phyloP scores from a whole-genome alignment of 2,113 vertebrate genomes.

The Hydrolagus affinis region DNA sequence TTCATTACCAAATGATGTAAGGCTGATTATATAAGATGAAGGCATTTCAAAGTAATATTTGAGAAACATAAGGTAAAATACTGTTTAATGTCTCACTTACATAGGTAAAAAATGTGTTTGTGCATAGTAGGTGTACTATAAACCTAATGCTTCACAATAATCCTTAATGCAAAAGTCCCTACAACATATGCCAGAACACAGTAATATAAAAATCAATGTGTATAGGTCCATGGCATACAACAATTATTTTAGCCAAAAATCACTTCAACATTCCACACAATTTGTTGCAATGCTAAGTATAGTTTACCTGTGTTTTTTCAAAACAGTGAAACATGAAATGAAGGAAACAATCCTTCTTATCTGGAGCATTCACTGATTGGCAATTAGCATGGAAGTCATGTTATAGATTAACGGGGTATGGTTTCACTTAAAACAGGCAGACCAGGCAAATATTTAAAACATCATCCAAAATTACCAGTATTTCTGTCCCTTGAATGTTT shows the following conservation, averaged over 20 bases:
- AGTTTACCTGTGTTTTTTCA: not conserved
- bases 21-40: no score
- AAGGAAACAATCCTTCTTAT: not conserved
- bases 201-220: not conserved
- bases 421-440: not conserved
- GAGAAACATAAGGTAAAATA: no score
- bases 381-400: constrained; percentile 8
- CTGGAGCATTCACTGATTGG: constrained; percentile 15
- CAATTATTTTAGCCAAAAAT: no score
- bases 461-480: not conserved
- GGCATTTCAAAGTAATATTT: no score
- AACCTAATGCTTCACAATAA: no score
- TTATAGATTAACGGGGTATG: not conserved
- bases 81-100: not conserved
- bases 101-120: not conserved
- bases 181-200: not conserved
- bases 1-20: no score
- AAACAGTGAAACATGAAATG: not conserved
- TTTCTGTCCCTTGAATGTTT: not conserved
- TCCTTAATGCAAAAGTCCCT: not conserved
- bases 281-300: not conserved
- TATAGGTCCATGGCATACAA: not conserved
- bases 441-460: not conserved
- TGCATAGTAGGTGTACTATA: not conserved
- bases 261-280: not conserved